These are phyloP conservation scores for Drosophila navojoa DNA, from an alignment of 1,140 invertebrate genomes.

Conservation along the genomic window DNA sequence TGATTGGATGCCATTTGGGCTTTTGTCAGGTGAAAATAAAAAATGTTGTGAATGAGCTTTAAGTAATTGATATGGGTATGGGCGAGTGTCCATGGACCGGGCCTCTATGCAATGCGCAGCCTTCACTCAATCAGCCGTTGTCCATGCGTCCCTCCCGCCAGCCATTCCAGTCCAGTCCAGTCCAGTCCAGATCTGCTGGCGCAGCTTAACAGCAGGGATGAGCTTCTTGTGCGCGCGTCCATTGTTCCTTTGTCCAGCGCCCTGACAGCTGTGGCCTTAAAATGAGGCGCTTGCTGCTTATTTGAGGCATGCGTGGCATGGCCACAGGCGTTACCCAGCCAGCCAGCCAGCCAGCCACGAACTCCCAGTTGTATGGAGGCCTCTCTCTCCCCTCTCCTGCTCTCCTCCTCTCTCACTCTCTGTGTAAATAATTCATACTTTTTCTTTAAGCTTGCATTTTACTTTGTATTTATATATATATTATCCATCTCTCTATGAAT, in stretches of 20 bases:
- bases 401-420: background rate
- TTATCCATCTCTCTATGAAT: conserved; percentile 23
- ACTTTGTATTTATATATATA: too few species aligned
- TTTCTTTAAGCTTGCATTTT: conserved; percentile 53
- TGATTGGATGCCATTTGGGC: conserved; percentile 81
- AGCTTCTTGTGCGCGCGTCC: conserved; percentile 58
- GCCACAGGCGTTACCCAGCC: conserved; percentile 6
- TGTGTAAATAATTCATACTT: conserved; percentile 76
- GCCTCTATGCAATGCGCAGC: conserved; percentile 17
- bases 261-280: conserved; percentile 76
- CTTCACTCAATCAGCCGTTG: conserved; percentile 70
- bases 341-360: conserved; percentile 15
- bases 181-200: conserved; percentile 5
- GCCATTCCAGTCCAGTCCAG: background rate
- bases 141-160: conserved; percentile 5
- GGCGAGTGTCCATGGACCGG: conserved; percentile 8
- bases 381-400: background rate
- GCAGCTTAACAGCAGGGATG: conserved; percentile 55
- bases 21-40: conserved; percentile 84
- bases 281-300: conserved; percentile 80
- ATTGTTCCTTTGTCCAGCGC: conserved; percentile 76
- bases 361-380: conserved; percentile 33
- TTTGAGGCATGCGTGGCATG: conserved; percentile 69
- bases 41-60: conserved; percentile 83
- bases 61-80: conserved; percentile 84